Evolutionary conservation across 2,888 invertebrate species (phyloP).

Genomic region (Phymatocera aterrima): DNA sequence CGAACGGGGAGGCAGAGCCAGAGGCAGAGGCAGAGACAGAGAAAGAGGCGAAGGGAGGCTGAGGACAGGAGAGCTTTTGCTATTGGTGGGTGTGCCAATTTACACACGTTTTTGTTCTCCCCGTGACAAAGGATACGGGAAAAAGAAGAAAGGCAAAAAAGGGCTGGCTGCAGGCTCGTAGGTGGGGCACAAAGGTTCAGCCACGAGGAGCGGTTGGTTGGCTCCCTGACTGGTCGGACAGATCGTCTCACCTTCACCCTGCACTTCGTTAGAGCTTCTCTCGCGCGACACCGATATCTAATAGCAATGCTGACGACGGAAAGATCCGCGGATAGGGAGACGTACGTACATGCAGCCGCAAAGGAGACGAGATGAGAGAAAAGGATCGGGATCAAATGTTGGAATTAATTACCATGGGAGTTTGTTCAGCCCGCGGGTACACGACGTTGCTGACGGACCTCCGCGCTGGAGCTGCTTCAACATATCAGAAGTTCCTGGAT

Average conservation of each 20-base stretch:
- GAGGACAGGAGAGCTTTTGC: slow-evolving; percentile 44
- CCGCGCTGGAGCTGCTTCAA: background rate
- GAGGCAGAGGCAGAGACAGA: slow-evolving; percentile 46
- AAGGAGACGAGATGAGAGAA: background rate
- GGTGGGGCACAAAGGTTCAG: slow-evolving; percentile 55
- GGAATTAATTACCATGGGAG: slow-evolving; percentile 35
- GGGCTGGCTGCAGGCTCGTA: slow-evolving; percentile 46
- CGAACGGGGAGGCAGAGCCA: slow-evolving; percentile 49
- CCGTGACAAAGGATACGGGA: slow-evolving; percentile 67
- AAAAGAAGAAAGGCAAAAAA: slow-evolving; percentile 56
- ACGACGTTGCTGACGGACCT: background rate
- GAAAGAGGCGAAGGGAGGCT: background rate
- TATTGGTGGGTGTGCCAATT: slow-evolving; percentile 69
- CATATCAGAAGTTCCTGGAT: background rate
- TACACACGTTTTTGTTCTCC: slow-evolving; percentile 70
- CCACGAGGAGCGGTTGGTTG: slow-evolving; percentile 48
- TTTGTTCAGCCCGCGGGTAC: background rate
- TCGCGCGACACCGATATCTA: slow-evolving; percentile 27
- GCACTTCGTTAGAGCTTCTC: slow-evolving; percentile 51
- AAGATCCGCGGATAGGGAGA: too few relatives aligned
- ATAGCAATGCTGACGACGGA: too few relatives aligned
- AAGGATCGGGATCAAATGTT: slow-evolving; percentile 35
- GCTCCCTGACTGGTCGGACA: slow-evolving; percentile 49
- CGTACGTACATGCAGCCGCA: too few relatives aligned
- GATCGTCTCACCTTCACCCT: slow-evolving; percentile 50